These are phyloP conservation scores for Drosophila burlai DNA, from an alignment of 1,140 invertebrate species.

Conservation along the genomic window DNA sequence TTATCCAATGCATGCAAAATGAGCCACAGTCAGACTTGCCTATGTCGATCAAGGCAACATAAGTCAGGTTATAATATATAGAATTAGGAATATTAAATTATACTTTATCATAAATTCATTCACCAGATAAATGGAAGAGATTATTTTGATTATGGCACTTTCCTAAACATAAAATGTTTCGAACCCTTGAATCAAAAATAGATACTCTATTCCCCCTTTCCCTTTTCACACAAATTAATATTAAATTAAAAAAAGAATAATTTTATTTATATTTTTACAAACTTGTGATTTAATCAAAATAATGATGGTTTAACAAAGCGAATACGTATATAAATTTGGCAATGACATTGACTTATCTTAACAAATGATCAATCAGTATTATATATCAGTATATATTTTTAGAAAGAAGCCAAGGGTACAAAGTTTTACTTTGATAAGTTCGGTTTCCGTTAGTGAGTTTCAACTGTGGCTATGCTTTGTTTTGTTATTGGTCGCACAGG, in stretches of 20 bases:
- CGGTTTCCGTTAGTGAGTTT: neutral
- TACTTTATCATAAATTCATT: neutral
- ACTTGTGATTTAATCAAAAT: neutral
- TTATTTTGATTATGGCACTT: neutral
- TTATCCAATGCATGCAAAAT: slow-evolving; percentile 59
- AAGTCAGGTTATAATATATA: neutral
- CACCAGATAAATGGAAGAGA: neutral
- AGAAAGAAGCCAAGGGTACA: neutral
- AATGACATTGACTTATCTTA: neutral
- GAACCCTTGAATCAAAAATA: too few species aligned
- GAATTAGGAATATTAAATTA: neutral
- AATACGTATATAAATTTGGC: neutral
- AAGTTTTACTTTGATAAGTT: neutral
- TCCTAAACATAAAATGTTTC: neutral
- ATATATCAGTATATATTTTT: too few species aligned
- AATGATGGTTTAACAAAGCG: neutral
- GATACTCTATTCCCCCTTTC: too few species aligned
- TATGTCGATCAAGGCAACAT: neutral
- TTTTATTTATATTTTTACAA: neutral
- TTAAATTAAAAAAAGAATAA: too few species aligned
- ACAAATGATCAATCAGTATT: neutral
- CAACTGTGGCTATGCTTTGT: slow-evolving; percentile 31
- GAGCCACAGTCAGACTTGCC: slow-evolving; percentile 9
- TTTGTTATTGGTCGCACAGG: slow-evolving; percentile 51
- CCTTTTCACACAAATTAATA: too few species aligned